These are phyloP conservation scores for Imbricaverruca yamaguchii DNA, from an alignment of 2,888 invertebrate species.

Conservation along the genomic window DNA sequence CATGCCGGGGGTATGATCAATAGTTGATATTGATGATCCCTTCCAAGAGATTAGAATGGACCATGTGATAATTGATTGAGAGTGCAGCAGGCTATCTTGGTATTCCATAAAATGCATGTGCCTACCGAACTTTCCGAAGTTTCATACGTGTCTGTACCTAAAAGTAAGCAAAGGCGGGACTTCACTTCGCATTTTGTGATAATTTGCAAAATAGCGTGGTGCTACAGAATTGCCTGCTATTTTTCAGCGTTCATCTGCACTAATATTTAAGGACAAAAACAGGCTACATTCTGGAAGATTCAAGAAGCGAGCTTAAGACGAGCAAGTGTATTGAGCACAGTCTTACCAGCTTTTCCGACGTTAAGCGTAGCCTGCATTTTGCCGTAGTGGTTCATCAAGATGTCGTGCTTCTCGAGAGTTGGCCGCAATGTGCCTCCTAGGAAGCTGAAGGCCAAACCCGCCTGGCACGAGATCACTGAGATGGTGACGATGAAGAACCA, in stretches of 20 bases:
- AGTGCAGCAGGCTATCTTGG: no score
- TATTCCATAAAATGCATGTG: no score
- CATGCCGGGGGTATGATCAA: no score
- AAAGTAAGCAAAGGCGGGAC: no score
- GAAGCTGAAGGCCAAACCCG: slow-evolving; percentile 5
- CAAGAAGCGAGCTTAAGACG: neutral
- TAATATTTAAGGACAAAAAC: neutral
- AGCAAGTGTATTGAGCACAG: neutral
- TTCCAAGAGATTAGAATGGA: no score
- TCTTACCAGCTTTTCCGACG: neutral
- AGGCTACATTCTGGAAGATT: neutral
- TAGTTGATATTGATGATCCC: no score
- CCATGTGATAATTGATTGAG: no score
- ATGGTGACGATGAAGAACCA: neutral
- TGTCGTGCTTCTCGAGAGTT: neutral
- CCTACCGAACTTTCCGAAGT: no score
- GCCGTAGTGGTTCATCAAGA: neutral
- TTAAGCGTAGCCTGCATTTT: neutral
- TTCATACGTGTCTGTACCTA: no score
- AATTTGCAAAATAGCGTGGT: neutral
- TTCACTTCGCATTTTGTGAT: no score
- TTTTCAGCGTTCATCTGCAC: neutral
- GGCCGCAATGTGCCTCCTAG: neutral
- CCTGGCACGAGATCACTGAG: neutral
- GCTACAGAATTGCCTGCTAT: neutral